Percentiles rank a stretch among this genome's conserved stretches.
Conservation (phyloP, 1,140 invertebrate species). For the Drosophila pandora region DNA sequence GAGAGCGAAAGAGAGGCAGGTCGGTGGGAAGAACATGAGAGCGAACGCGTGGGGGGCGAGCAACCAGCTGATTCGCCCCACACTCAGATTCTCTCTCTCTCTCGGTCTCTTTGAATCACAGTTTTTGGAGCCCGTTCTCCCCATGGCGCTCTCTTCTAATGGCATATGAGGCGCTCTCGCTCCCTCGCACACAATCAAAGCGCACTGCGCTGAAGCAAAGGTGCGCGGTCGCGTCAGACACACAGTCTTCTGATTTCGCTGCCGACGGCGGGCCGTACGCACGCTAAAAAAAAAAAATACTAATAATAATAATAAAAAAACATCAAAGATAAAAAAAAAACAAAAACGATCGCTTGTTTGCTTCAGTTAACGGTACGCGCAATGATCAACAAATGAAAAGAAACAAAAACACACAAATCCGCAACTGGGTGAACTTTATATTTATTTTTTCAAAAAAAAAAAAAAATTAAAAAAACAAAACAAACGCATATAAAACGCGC, state of each 20-base stretch:
- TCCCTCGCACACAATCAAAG: constrained; percentile 54
- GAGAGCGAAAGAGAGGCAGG: neutral
- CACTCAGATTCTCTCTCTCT: constrained; percentile 14
- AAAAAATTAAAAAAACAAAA: neutral
- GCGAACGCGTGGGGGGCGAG: constrained; percentile 11
- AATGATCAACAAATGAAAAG: constrained; percentile 38
- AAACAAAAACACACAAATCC: constrained; percentile 3
- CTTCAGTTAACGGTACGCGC: constrained; percentile 63
- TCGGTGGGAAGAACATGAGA: constrained; percentile 1
- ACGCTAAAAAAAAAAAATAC: constrained; percentile 51
- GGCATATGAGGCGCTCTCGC: constrained; percentile 20
- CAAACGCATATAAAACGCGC: constrained; percentile 23
- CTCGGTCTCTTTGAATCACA: constrained; percentile 1
- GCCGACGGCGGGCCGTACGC: constrained; percentile 67
- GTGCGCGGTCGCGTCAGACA: constrained; percentile 73
- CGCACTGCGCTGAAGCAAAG: constrained; percentile 69
- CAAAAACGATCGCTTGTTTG: constrained; percentile 41
- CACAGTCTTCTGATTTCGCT: constrained; percentile 79
- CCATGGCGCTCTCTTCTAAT: constrained; percentile 51
- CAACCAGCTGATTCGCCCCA: constrained; percentile 67
- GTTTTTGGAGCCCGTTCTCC: constrained; percentile 7
- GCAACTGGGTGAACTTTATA: constrained; percentile 40
- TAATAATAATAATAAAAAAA: constrained; percentile 32
- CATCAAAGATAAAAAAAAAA: constrained; percentile 39
- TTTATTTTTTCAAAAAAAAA: neutral